These are phyloP conservation scores for Drosophila prolongata DNA, from an alignment of 2,888 invertebrate species.

Conservation along the genomic window DNA sequence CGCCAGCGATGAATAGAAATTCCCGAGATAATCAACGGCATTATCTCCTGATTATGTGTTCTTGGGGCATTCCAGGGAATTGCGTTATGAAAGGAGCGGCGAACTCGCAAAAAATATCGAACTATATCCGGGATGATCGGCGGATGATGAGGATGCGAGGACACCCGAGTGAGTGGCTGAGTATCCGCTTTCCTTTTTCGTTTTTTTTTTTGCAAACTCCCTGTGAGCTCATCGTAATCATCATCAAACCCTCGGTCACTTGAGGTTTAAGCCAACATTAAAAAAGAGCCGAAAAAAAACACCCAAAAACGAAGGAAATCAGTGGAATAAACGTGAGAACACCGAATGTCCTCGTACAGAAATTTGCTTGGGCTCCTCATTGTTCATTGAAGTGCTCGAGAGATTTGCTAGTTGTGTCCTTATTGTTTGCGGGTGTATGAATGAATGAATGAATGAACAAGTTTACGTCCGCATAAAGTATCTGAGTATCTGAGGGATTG, in stretches of 20 bases:
- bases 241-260: conserved; percentile 74
- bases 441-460: conserved; percentile 59
- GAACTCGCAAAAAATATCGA: conserved; percentile 61
- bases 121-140: conserved; percentile 76
- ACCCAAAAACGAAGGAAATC: conserved; percentile 24
- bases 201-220: conserved; percentile 50
- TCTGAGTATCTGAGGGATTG: conserved; percentile 49
- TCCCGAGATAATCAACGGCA: conserved; percentile 72
- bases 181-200: conserved; percentile 69
- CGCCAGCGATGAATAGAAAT: conserved; percentile 68
- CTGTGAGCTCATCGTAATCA: conserved; percentile 46
- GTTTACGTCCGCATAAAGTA: conserved; percentile 29
- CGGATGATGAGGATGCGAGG: conserved; percentile 64
- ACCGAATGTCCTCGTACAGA: conserved; percentile 67
- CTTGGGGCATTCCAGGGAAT: conserved; percentile 68
- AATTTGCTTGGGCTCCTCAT: conserved; percentile 61
- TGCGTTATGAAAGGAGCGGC: conserved; percentile 57
- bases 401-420: conserved; percentile 77
- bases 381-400: conserved; percentile 65
- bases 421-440: conserved; percentile 67
- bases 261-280: conserved; percentile 71
- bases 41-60: conserved; percentile 73
- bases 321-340: conserved; percentile 66
- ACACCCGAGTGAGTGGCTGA: conserved; percentile 69
- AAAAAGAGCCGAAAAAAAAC: conserved; percentile 58